Conservation (phyloP, 1,140 invertebrate genomes). For the Ganaspis sp. region DNA sequence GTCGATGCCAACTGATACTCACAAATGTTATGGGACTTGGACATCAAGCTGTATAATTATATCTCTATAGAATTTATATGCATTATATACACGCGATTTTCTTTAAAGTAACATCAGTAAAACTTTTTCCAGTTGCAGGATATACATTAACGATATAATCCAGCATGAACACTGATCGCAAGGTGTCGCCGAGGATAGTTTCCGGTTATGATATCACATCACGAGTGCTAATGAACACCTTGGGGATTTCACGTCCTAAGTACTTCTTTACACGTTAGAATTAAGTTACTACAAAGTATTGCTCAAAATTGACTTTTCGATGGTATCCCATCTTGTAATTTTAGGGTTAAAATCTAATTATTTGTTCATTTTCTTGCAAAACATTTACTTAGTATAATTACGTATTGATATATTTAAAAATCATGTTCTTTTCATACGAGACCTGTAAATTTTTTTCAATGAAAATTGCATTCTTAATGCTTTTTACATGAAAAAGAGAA, state of each 20-base stretch:
- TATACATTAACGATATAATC: background rate
- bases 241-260: background rate
- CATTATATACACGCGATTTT: slow-evolving; percentile 11
- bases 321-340: background rate
- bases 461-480: too few relatives aligned
- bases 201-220: slow-evolving; percentile 1
- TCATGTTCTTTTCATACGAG: too few relatives aligned
- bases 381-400: too few relatives aligned
- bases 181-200: slow-evolving; percentile 9
- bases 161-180: background rate
- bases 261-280: background rate
- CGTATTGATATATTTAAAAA: too few relatives aligned
- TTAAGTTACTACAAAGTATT: background rate
- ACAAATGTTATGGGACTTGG: slow-evolving; percentile 36
- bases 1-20: slow-evolving; percentile 48
- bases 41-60: slow-evolving; percentile 12
- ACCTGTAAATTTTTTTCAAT: too few relatives aligned
- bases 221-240: slow-evolving; percentile 18
- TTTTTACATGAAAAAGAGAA: too few relatives aligned
- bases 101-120: background rate
- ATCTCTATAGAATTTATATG: slow-evolving; percentile 13
- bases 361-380: background rate
- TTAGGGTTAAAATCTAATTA: background rate
- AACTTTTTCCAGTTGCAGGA: background rate
- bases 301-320: background rate